Conservation (phyloP, 2,113 vertebrate species). For the Oceanodroma tethys region DNA sequence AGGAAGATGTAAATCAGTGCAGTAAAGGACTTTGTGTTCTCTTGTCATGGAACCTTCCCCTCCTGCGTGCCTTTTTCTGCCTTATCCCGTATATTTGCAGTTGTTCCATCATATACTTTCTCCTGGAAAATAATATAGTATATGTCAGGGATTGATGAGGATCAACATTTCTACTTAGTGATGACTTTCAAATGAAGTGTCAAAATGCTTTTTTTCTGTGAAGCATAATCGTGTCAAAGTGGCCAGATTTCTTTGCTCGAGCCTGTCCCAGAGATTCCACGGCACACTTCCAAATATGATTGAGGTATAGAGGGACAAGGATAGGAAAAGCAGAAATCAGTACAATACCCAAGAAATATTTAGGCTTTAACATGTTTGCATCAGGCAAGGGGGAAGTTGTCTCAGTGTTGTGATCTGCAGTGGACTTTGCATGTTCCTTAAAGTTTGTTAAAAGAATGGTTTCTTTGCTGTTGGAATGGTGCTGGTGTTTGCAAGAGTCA, state of each 20-base stretch:
- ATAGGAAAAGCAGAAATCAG: neutral
- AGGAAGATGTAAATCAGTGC: neutral
- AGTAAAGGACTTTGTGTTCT: neutral
- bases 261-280: neutral
- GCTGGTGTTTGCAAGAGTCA: neutral
- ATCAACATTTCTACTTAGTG: neutral
- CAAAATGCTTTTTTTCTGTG: neutral
- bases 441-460: neutral
- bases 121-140: neutral
- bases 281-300: neutral
- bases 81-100: neutral
- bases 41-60: neutral
- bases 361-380: neutral
- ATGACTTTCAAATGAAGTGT: neutral
- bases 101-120: neutral
- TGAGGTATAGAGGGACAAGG: neutral
- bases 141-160: neutral
- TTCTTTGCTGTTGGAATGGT: neutral
- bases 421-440: neutral
- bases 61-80: neutral
- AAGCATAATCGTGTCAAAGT: neutral
- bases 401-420: accelerated
- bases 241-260: neutral
- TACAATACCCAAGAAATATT: neutral
- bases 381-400: neutral